A percentile compares a stretch with the other conserved stretches of the same genome.
Evolutionary conservation across 2,888 invertebrate species (phyloP).

Genomic region (Oegoconia quadripuncta): DNA sequence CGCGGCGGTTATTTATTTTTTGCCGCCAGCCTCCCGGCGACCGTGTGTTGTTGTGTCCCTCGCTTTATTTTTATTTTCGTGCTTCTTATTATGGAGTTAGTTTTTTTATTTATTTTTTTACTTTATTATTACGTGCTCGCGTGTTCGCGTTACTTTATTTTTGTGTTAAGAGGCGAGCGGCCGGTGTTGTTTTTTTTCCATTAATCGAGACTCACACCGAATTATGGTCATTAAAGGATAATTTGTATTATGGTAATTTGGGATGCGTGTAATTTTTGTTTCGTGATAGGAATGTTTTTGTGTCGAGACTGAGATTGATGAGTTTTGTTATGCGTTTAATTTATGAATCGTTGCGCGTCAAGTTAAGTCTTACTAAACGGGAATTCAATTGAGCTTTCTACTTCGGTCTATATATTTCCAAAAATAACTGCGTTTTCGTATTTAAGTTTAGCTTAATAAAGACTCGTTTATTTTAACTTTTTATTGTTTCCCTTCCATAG

Average conservation of each 20-base stretch:
- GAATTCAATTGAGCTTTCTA: slow-evolving; percentile 14
- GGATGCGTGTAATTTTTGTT: slow-evolving; percentile 77
- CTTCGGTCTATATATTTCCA: neutral
- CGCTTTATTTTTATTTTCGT: slow-evolving; percentile 77
- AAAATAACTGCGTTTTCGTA: too few relatives aligned
- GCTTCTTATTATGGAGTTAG: slow-evolving; percentile 77
- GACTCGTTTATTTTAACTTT: slow-evolving; percentile 10
- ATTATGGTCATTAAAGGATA: slow-evolving; percentile 79
- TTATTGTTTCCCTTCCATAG: slow-evolving; percentile 81
- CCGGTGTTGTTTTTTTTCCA: slow-evolving; percentile 58
- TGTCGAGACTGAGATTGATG: slow-evolving; percentile 59
- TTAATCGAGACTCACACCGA: slow-evolving; percentile 74
- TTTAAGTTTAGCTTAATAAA: too few relatives aligned
- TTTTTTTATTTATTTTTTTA: slow-evolving; percentile 49
- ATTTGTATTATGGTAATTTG: slow-evolving; percentile 78
- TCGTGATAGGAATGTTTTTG: slow-evolving; percentile 73
- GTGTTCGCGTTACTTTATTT: slow-evolving; percentile 75
- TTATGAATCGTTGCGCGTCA: slow-evolving; percentile 33
- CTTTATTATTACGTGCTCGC: slow-evolving; percentile 75
- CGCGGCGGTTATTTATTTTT: slow-evolving; percentile 76
- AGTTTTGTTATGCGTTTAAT: slow-evolving; percentile 34
- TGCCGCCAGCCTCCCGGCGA: slow-evolving; percentile 75
- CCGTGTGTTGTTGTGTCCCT: slow-evolving; percentile 77
- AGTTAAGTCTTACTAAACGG: slow-evolving; percentile 33
- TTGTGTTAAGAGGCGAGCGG: slow-evolving; percentile 76